Evolutionary conservation across 2,113 vertebrate genomes (phyloP).

Genomic region (Progne subis): DNA sequence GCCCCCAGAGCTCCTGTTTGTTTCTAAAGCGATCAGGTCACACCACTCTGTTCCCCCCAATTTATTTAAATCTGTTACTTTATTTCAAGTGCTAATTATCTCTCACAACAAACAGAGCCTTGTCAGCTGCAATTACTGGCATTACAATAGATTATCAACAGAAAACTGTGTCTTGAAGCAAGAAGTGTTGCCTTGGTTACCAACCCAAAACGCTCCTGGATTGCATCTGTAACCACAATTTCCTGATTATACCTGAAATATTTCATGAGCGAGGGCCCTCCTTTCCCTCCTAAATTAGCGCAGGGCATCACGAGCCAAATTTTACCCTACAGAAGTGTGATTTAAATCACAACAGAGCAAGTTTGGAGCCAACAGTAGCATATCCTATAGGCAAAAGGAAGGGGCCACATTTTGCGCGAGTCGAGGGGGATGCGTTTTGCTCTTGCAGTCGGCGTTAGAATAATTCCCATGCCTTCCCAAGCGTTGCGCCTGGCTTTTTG

Average conservation of each 20-base stretch:
- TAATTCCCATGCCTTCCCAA: background rate
- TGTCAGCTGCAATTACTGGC: constrained; percentile 77
- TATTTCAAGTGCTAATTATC: constrained; percentile 81
- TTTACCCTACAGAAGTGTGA: background rate
- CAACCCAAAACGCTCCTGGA: constrained; percentile 59
- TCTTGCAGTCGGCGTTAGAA: background rate
- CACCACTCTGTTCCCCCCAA: constrained; percentile 49
- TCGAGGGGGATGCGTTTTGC: background rate
- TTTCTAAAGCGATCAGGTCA: constrained; percentile 63
- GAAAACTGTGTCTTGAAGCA: constrained; percentile 64
- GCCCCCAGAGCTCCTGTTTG: constrained; percentile 52
- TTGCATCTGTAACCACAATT: constrained; percentile 56
- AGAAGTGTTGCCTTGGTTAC: constrained; percentile 79
- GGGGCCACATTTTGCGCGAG: background rate
- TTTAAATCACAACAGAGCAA: background rate
- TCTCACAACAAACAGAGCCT: constrained; percentile 79
- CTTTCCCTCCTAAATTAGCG: constrained; percentile 13
- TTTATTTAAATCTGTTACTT: constrained; percentile 79
- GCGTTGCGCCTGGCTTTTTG: background rate
- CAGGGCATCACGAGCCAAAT: background rate
- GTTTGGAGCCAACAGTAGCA: background rate
- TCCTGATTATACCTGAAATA: constrained; percentile 57
- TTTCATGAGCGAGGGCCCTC: background rate
- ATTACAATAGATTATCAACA: constrained; percentile 78
- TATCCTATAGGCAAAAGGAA: background rate